Evolutionary conservation across 30 jellyfish, hydroid and myxozoan species (phyloP), one percentile per base, ranked within the genome.

Genomic region (Hydractinia symbiolongicarpus): DNA sequence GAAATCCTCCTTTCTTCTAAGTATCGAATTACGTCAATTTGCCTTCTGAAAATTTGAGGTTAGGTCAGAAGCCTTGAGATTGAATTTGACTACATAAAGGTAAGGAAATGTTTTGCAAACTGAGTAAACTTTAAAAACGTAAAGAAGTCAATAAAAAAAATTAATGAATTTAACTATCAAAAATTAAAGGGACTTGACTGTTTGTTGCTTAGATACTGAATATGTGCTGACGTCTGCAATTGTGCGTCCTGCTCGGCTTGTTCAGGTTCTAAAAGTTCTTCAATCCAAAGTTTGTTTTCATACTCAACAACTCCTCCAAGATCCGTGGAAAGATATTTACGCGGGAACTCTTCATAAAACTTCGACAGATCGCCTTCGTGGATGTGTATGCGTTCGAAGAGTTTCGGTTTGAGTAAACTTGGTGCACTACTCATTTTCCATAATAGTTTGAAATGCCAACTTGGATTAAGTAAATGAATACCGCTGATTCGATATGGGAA

Each of bases 361-460:
- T 88, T 70, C 83, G 96, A 76, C 77, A 90, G 79, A 57, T 90
- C 97, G 0, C 97, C 97, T 71, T 90, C 97, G 69, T 90, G 97
- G n/a, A 90, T 86, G 61, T 56, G 84, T 4, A 90, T 83, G 60
- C 97, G 55, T 54, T 90, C 66, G 0, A 90, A 94, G 5, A 80
- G 74, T 82, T 90, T 90, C 54, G 76, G 94, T 69, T 86, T 90
- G 60, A 90, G 79, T 11, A 72, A 76, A 56, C 90, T 77, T 73
- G 86, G 50, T 5, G 95, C 95, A 68, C 86, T 90, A 11, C 79
- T 90, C 95, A 90, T 82, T 81, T 86, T 90, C 97, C 97, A 90
- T 5, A 86, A 62, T 14, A 90, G 84, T 81, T 90, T 90, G 94
- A 90, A 90, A 70, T 90, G 97, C 97, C 97, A 90, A 0, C 95